These are phyloP conservation scores for Trichacis sp. DNA, from an alignment of 2,888 invertebrate genomes.

Conservation along the genomic window DNA sequence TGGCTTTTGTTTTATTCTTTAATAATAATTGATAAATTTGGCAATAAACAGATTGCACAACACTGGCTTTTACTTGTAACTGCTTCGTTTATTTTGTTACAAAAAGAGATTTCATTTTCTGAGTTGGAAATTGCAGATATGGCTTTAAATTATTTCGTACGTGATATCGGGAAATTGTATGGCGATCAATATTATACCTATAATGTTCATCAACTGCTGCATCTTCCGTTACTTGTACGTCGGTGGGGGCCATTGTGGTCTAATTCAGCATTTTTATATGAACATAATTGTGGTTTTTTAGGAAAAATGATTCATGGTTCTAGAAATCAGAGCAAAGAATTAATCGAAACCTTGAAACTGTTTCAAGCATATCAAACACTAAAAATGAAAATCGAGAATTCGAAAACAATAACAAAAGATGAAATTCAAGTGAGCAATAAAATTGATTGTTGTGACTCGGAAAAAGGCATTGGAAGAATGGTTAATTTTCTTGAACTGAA, in stretches of 20 bases:
- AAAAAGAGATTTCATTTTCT: not conserved
- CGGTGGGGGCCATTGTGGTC: constrained; percentile 9
- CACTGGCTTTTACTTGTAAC: constrained; percentile 11
- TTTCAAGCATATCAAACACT: too few species aligned
- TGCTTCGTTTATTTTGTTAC: constrained; percentile 1
- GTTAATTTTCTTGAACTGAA: too few species aligned
- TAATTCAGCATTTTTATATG: constrained; percentile 8
- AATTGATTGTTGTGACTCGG: too few species aligned
- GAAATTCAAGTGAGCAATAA: too few species aligned
- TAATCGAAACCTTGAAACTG: not conserved
- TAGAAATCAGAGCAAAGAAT: constrained; percentile 5
- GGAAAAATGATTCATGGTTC: constrained; percentile 11
- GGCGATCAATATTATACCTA: not conserved
- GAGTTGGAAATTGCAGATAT: constrained; percentile 1
- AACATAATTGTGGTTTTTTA: constrained; percentile 11
- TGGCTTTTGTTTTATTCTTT: constrained; percentile 9
- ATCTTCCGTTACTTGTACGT: constrained; percentile 2
- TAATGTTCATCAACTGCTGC: constrained; percentile 1
- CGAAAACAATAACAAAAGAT: too few species aligned
- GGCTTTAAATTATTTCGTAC: constrained; percentile 2
- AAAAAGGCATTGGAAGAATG: too few species aligned
- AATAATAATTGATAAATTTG: constrained; percentile 1
- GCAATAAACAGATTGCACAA: not conserved
- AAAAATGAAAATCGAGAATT: too few species aligned
- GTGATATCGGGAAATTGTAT: constrained; percentile 8